Percentiles rank a stretch among this genome's conserved stretches.
Conservation (phyloP, 2,797 vertebrate species). For the Gephyroberyx darwinii region DNA sequence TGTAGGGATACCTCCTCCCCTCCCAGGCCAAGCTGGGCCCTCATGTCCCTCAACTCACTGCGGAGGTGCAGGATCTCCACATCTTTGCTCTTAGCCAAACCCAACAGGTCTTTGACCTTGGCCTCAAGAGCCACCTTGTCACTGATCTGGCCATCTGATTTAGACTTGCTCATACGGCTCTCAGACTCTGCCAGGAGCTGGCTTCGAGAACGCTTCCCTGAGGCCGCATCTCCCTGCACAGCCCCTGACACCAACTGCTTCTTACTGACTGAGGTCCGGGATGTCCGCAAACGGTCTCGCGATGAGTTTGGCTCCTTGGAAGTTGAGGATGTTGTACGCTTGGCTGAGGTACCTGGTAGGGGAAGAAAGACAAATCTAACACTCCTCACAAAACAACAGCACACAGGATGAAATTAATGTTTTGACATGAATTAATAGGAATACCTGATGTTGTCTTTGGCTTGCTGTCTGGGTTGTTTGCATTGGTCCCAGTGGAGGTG, state of each 20-base stretch:
- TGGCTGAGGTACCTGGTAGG: constrained; percentile 79
- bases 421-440: neutral
- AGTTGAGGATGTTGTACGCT: constrained; percentile 84
- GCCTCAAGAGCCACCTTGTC: constrained; percentile 92
- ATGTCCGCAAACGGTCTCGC: constrained; percentile 87
- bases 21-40: constrained; percentile 87
- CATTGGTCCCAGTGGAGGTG: constrained; percentile 73
- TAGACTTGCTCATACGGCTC: constrained; percentile 93
- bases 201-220: constrained; percentile 88
- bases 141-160: constrained; percentile 93
- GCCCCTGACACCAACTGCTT: constrained; percentile 80
- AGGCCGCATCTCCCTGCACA: constrained; percentile 60
- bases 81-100: constrained; percentile 92
- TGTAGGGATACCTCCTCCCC: constrained; percentile 65
- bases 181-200: constrained; percentile 84
- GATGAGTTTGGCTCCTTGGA: constrained; percentile 89
- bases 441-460: constrained; percentile 84
- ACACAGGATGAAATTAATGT: neutral
- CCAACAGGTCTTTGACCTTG: constrained; percentile 92
- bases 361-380: neutral
- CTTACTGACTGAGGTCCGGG: constrained; percentile 86
- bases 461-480: constrained; percentile 83
- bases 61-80: constrained; percentile 93
- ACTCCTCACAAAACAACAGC: neutral
- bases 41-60: constrained; percentile 90